Evolutionary conservation across 1,140 invertebrate genomes (phyloP), one percentile per base, ranked within the genome.

Genomic region (Episyrphus balteatus): DNA sequence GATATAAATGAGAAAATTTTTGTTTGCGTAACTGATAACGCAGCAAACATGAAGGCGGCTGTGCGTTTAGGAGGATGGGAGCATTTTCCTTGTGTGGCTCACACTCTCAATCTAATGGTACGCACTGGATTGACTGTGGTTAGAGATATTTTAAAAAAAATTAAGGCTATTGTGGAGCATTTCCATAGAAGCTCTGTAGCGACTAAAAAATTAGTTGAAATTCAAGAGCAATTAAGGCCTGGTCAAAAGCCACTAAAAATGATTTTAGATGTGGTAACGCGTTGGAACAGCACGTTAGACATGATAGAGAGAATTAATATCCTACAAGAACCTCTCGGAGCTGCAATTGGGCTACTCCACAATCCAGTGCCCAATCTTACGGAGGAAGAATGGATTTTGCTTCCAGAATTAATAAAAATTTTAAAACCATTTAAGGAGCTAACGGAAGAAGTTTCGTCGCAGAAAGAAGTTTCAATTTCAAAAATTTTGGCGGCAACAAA

Each of bases 1-100:
- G 34, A 42, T 15, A 57, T 59, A 45, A 40, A 52, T 19, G 47
- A 55, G 50, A 59, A 57, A 55, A 54, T 52, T 51, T 56, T 57
- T 57, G 51, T 52, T 42, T 52, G 49, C 39, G 50, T 55, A 34
- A 59, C 52, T 42, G 53, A 57, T 12, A 42, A 42, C 14, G 19
- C 54, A 51, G 50, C 49, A 30, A 57, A 53, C 32, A 54, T 57
- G 52, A 57, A 52, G 42, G 52, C 40, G 6, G 40, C 40, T 6
- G 18, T 42, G 5, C 6, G 19, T 3, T 7, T 42, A 47, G 43
- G 37, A 11, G 15, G 17, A 17, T 49, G 12, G 8, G 33, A 49
- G 21, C 50, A 51, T 49, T 44, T 51, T 5, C 21, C 47, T 17
- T 54, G 47, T 44, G 15, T 51, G 18, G 52, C 52, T 15, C 47